Conservation (phyloP, 2,113 vertebrate genomes). For the cattle (Bos taurus) region DNA sequence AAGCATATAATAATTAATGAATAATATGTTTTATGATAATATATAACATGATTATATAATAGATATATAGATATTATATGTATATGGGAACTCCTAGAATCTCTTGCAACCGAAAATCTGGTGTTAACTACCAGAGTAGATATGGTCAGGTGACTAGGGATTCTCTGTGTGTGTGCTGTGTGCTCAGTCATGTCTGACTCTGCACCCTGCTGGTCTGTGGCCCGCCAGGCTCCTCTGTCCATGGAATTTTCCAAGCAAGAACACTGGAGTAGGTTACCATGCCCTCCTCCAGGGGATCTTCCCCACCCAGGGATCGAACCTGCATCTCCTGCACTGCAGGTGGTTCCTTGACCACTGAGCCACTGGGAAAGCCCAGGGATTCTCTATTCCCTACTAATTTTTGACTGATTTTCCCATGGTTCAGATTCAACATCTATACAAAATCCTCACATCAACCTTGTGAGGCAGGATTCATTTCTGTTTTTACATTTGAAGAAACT, state of each 20-base stretch:
- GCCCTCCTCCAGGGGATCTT: background rate
- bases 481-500: background rate
- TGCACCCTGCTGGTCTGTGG: background rate
- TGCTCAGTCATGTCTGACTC: background rate
- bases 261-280: background rate
- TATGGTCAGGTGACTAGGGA: background rate
- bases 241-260: background rate
- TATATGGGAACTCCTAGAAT: background rate
- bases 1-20: background rate
- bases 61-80: background rate
- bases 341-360: background rate
- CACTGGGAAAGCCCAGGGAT: background rate
- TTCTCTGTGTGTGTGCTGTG: background rate
- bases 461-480: background rate
- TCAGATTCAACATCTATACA: background rate
- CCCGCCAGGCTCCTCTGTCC: background rate
- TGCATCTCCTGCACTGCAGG: background rate
- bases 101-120: constrained; percentile 16
- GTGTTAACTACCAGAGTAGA: background rate
- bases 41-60: background rate
- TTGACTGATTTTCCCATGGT: background rate
- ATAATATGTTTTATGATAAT: background rate
- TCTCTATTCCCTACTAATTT: background rate
- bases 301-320: background rate
- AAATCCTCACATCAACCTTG: background rate